Evolutionary conservation across 2,888 invertebrate species (phyloP), one percentile per base, ranked within the genome.

Genomic region (Choristoneura rosaceana): DNA sequence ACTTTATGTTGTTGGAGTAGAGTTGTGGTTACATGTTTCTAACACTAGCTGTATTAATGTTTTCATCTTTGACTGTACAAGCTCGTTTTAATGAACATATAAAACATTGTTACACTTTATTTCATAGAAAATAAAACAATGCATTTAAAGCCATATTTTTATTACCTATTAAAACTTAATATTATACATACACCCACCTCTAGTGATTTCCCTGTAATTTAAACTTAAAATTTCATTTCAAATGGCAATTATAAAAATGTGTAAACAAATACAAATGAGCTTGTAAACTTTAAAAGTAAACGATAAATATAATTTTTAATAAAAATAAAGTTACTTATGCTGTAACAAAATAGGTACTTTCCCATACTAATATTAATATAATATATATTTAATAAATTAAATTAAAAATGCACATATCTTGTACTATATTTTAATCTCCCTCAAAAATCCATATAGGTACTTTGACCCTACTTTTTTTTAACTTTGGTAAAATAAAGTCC

Each of bases 381-480:
- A 25, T 70, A 70, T 66, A 67, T 81, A 87, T 88, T 87, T 84
- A 89, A 85, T 89, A 88, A 88, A 89, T 88, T 89, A 87, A 89
- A n/a, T n/a, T n/a, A n/a, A n/a, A n/a, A 88, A 85, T 89, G 88
- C 89, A 89, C 89, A 88, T 88, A 89, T 88, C 86, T 86, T 77
- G 82, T 76, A 76, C 69, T 70, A 74, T 58, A 71, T 73, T 70
- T 74, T 70, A 71, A 74, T 71, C 67, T 38, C 52, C 17, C 52
- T 9, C 15, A 52, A 9, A 59, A 33, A 61, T 15, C 61, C 41
- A 17, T 34, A n/a, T 59, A n/a, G n/a, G n/a, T 14, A 25, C 55
- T 25, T n/a, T 14, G 4, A 47, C 14, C 45, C n/a, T 4, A 47
- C n/a, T 1, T 47, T 47, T 43, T 43, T 43, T 47, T 47, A n/a